Conservation (phyloP, 2,113 vertebrate genomes). For the Colossoma macropomum region DNA sequence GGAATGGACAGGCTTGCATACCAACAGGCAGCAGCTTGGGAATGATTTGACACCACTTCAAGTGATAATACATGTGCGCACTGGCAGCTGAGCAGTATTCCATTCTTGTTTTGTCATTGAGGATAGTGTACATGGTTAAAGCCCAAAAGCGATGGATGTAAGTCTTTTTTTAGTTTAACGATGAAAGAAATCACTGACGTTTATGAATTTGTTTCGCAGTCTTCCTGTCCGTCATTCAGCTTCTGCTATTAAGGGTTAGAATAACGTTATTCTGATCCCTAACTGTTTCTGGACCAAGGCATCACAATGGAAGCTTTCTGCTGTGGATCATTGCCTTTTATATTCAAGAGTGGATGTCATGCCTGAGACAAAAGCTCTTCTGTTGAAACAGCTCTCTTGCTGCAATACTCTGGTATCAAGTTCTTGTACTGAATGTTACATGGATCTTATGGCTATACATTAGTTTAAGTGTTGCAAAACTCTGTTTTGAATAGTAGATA, state of each 20-base stretch:
- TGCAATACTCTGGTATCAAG: not conserved
- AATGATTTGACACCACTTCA: conserved; percentile 26
- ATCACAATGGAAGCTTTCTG: conserved; percentile 38
- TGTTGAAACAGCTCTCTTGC: not conserved
- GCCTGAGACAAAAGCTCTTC: conserved; percentile 27
- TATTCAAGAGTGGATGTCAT: not conserved
- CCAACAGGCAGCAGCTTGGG: conserved; percentile 29
- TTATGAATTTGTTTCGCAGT: conserved; percentile 16
- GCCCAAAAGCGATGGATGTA: not conserved
- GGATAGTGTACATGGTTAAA: conserved; percentile 7
- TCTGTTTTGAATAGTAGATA: not conserved
- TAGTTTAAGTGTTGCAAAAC: not conserved
- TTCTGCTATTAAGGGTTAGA: conserved; percentile 27
- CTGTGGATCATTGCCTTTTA: conserved; percentile 25
- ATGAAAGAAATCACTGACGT: conserved; percentile 13
- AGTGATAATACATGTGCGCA: conserved; percentile 30
- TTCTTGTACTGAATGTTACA: not conserved
- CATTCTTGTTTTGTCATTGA: conserved; percentile 31
- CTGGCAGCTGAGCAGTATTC: conserved; percentile 13
- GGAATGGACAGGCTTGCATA: conserved; percentile 17
- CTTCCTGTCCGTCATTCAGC: conserved; percentile 28
- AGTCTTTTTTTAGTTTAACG: not conserved
- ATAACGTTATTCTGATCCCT: conserved; percentile 53
- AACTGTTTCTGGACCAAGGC: conserved; percentile 40
- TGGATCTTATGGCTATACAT: not conserved